phyloP scores from a whole-genome alignment of 1,140 invertebrate species.

The Lucilia cuprina region DNA sequence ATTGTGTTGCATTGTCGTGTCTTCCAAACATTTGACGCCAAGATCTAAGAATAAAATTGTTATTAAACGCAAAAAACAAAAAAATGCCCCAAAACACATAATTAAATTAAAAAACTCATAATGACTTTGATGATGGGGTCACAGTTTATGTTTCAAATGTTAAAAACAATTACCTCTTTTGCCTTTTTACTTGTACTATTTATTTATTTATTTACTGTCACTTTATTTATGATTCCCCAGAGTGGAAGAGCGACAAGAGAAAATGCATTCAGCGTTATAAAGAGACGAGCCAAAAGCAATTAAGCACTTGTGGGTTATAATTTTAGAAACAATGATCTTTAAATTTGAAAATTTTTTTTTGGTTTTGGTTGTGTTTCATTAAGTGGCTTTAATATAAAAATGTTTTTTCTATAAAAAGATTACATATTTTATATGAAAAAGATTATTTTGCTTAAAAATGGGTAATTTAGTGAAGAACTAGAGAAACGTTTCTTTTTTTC shows the following conservation, averaged over 20 bases:
- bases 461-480: too few species aligned
- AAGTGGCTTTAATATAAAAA: too few species aligned
- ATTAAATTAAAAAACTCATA: constrained; percentile 22
- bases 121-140: constrained; percentile 18
- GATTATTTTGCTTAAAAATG: too few species aligned
- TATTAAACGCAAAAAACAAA: neutral
- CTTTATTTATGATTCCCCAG: neutral
- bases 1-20: neutral
- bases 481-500: too few species aligned
- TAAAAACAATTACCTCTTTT: constrained; percentile 19
- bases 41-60: constrained; percentile 22
- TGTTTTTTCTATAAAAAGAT: too few species aligned
- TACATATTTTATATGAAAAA: too few species aligned
- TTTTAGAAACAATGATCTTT: neutral
- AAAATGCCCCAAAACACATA: constrained; percentile 7
- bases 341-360: too few species aligned
- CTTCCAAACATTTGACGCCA: constrained; percentile 10
- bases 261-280: neutral
- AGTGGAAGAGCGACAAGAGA: neutral
- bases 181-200: neutral
- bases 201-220: neutral
- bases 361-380: too few species aligned
- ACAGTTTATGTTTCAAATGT: constrained; percentile 8
- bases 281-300: neutral
- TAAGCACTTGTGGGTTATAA: constrained; percentile 25